A percentile compares a stretch with the other conserved stretches of the same genome.
These are phyloP conservation scores for Etheostoma spectabile DNA, from an alignment of 2,113 vertebrate genomes.

Conservation along the genomic window DNA sequence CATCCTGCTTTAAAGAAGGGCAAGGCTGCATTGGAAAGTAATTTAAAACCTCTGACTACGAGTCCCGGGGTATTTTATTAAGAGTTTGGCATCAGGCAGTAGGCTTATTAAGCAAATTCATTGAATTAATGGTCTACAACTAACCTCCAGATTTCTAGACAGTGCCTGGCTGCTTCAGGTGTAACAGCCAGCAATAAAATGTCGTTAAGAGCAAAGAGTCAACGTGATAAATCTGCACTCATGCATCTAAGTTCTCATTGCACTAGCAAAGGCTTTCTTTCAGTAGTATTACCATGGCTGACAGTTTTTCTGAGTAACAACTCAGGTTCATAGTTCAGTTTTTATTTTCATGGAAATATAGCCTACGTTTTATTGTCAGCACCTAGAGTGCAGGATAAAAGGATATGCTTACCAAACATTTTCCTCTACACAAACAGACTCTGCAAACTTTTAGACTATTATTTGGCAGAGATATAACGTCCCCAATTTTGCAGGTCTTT, in stretches of 20 bases:
- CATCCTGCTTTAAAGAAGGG: conserved; percentile 39
- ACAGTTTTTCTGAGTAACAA: conserved; percentile 18
- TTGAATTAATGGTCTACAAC: conserved; percentile 60
- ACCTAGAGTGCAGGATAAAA: conserved; percentile 8
- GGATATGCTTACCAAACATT: conserved; percentile 10
- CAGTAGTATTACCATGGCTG: conserved; percentile 26
- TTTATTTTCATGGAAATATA: conserved; percentile 44
- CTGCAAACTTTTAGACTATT: not conserved
- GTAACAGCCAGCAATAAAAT: conserved; percentile 43
- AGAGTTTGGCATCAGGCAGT: conserved; percentile 52
- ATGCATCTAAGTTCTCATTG: conserved; percentile 30
- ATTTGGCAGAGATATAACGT: conserved; percentile 18
- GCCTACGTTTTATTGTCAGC: not conserved
- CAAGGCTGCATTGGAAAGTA: conserved; percentile 37
- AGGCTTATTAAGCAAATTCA: conserved; percentile 69
- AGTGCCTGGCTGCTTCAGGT: conserved; percentile 49
- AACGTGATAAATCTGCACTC: conserved; percentile 45
- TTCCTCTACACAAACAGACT: conserved; percentile 15
- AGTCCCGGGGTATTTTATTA: conserved; percentile 51
- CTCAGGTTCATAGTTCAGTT: conserved; percentile 25
- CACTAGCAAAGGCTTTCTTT: conserved; percentile 43
- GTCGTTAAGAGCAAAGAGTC: conserved; percentile 39
- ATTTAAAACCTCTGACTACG: conserved; percentile 40
- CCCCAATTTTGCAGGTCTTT: not conserved
- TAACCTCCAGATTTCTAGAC: conserved; percentile 39